Evolutionary conservation across 2,797 vertebrate genomes (phyloP).

Genomic region (Gorsachius magnificus): DNA sequence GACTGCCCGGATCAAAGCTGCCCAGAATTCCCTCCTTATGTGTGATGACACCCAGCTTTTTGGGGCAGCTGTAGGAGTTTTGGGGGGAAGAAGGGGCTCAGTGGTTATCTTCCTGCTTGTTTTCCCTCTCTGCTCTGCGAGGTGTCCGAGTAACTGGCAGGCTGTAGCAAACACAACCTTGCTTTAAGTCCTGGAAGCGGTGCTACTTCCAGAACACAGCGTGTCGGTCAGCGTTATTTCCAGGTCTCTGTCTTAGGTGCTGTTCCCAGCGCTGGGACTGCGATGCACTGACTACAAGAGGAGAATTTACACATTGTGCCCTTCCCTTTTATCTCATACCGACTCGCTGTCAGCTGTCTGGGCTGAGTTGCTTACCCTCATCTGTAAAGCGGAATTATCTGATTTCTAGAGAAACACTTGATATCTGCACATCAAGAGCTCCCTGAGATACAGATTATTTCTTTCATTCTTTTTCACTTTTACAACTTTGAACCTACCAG

Average conservation of each 20-base stretch:
- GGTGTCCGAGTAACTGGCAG: background rate
- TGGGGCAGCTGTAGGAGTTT: background rate
- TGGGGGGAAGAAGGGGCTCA: background rate
- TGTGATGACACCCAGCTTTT: background rate
- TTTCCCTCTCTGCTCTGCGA: background rate
- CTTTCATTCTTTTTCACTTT: background rate
- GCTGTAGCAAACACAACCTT: background rate
- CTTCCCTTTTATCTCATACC: background rate
- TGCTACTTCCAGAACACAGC: fast-evolving
- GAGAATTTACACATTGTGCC: background rate
- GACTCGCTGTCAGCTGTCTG: background rate
- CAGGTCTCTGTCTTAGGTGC: background rate
- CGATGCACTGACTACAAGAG: fast-evolving
- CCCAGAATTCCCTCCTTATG: background rate
- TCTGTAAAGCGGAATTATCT: background rate
- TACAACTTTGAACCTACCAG: background rate
- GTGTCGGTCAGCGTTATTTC: background rate
- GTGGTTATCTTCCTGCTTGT: background rate
- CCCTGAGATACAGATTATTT: background rate
- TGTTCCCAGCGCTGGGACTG: background rate
- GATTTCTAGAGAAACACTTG: background rate
- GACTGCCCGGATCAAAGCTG: background rate
- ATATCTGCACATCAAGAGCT: background rate
- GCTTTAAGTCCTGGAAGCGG: background rate
- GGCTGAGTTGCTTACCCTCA: background rate